These are phyloP conservation scores for Nymphalis io DNA, from an alignment of 1,140 invertebrate species.

Conservation along the genomic window DNA sequence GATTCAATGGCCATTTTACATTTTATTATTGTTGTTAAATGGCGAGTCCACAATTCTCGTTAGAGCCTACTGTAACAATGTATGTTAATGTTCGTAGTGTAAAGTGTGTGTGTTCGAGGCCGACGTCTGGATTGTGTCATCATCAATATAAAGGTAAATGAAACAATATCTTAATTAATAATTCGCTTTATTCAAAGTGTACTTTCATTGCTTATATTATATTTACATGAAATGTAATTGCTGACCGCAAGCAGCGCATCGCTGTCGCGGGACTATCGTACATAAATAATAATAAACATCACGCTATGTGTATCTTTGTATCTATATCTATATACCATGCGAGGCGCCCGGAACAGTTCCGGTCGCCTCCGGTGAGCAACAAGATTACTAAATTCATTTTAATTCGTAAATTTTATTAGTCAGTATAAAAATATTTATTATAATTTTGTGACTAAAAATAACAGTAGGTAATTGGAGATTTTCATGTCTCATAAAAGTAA, in stretches of 20 bases:
- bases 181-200: slow-evolving; percentile 53
- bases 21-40: too few relatives aligned
- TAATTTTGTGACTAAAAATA: neutral
- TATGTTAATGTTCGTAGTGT: too few relatives aligned
- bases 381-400: neutral
- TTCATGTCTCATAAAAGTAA: too few relatives aligned
- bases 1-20: too few relatives aligned
- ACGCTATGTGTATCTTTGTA: neutral
- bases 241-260: slow-evolving; percentile 3
- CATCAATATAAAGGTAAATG: neutral
- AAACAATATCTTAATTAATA: slow-evolving; percentile 28
- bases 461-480: too few relatives aligned
- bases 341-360: neutral
- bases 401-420: neutral
- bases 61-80: too few relatives aligned
- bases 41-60: too few relatives aligned
- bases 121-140: too few relatives aligned
- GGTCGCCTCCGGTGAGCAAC: slow-evolving; percentile 6
- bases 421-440: neutral
- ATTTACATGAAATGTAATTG: slow-evolving; percentile 36
- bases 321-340: neutral
- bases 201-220: slow-evolving; percentile 44
- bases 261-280: slow-evolving; percentile 1
- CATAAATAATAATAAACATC: neutral
- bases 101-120: too few relatives aligned